These are phyloP conservation scores for Unio pictorum DNA, from an alignment of 2,888 invertebrate genomes.

Conservation along the genomic window DNA sequence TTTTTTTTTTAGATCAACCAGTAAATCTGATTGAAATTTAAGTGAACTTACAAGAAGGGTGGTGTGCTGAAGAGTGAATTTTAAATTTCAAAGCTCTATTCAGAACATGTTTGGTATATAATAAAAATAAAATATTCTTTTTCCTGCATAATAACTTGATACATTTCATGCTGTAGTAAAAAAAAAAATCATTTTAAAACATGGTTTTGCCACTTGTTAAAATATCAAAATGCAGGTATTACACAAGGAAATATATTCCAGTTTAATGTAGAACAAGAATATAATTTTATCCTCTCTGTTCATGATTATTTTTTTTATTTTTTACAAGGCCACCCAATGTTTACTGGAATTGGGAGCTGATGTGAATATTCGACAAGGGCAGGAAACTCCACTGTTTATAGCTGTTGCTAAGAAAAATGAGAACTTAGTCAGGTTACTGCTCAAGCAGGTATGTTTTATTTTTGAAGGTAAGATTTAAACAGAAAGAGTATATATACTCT, in stretches of 20 bases:
- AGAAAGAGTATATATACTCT: too few relatives aligned
- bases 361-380: constrained; percentile 53
- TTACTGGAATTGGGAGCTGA: constrained; percentile 63
- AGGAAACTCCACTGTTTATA: constrained; percentile 55
- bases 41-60: too few relatives aligned
- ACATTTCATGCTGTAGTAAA: neutral
- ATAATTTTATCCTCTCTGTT: neutral
- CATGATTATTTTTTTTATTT: neutral
- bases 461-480: too few relatives aligned
- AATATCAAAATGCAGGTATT: neutral
- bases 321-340: constrained; percentile 59
- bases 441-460: constrained; percentile 46
- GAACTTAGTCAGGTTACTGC: constrained; percentile 53
- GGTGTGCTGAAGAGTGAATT: too few relatives aligned
- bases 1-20: too few relatives aligned
- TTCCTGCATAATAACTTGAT: too few relatives aligned
- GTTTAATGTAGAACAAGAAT: neutral
- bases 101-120: too few relatives aligned
- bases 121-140: too few relatives aligned
- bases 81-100: too few relatives aligned
- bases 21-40: too few relatives aligned
- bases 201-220: neutral
- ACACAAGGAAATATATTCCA: neutral
- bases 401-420: constrained; percentile 54
- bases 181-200: neutral